Evolutionary conservation across 2,113 vertebrate genomes (phyloP).

Genomic region (Sinocyclocheilus maitianheensis): DNA sequence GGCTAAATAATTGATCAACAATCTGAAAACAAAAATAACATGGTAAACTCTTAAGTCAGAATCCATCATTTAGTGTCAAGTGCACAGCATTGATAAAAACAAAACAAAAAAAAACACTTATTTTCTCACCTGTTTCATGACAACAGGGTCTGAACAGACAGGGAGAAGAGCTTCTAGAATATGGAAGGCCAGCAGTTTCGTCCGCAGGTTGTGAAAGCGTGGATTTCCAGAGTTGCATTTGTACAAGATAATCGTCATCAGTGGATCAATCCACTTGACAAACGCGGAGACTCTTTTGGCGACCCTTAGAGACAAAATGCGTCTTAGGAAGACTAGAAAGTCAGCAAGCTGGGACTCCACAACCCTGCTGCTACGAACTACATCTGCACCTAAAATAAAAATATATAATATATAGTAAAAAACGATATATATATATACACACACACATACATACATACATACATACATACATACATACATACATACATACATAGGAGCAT

Average conservation of each 20-base stretch:
- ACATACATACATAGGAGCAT: no score
- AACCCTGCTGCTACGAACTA: slow-evolving; percentile 65
- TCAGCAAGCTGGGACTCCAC: slow-evolving; percentile 79
- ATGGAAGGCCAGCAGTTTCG: slow-evolving; percentile 79
- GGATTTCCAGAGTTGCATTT: slow-evolving; percentile 73
- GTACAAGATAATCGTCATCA: slow-evolving; percentile 77
- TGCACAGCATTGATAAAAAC: not conserved
- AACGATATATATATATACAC: no score
- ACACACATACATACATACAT: no score
- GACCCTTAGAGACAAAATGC: slow-evolving; percentile 73
- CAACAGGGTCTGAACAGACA: slow-evolving; percentile 71
- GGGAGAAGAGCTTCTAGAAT: slow-evolving; percentile 78
- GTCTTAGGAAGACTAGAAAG: slow-evolving; percentile 79
- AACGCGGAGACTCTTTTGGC: slow-evolving; percentile 73
- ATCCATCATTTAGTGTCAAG: not conserved
- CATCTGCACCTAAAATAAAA: slow-evolving; percentile 59
- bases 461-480: no score
- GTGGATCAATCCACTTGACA: slow-evolving; percentile 78
- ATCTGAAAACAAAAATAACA: slow-evolving; percentile 63
- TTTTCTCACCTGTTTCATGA: slow-evolving; percentile 73
- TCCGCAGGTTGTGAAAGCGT: slow-evolving; percentile 75
- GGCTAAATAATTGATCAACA: slow-evolving; percentile 76
- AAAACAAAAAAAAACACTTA: not conserved
- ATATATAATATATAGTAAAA: not conserved
- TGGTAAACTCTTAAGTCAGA: not conserved